Percentiles rank a stretch among this genome's conserved stretches.
Evolutionary conservation across 2,888 invertebrate species (phyloP).

Genomic region (Zele albiditarsus): DNA sequence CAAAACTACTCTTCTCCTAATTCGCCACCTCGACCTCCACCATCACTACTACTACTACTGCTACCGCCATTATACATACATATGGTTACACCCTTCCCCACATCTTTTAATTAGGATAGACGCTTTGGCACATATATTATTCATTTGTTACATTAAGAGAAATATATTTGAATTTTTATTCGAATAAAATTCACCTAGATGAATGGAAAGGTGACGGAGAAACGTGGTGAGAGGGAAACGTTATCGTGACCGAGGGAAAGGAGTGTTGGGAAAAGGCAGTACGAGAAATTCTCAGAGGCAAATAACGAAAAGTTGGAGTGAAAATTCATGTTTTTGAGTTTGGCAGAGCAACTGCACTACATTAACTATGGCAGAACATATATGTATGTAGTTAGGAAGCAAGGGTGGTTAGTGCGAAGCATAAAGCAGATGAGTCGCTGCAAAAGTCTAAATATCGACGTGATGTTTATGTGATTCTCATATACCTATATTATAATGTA

Average conservation of each 20-base stretch:
- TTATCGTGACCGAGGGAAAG: background rate
- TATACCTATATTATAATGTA: no score
- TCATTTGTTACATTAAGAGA: background rate
- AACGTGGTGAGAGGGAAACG: slow-evolving; percentile 18
- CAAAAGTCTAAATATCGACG: slow-evolving; percentile 68
- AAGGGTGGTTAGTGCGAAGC: slow-evolving; percentile 54
- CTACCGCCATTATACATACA: slow-evolving; percentile 29
- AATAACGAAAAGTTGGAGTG: slow-evolving; percentile 72
- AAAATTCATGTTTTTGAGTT: slow-evolving; percentile 72
- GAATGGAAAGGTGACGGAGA: slow-evolving; percentile 38
- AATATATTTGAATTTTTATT: slow-evolving; percentile 16
- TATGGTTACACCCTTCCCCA: background rate
- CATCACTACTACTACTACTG: slow-evolving; percentile 25
- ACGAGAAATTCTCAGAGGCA: slow-evolving; percentile 51
- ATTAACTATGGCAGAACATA: slow-evolving; percentile 38
- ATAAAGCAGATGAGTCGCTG: slow-evolving; percentile 72
- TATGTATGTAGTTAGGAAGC: slow-evolving; percentile 6
- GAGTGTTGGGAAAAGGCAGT: background rate
- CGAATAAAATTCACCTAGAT: background rate
- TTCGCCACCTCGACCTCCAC: slow-evolving; percentile 44
- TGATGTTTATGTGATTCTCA: no score
- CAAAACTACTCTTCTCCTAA: slow-evolving; percentile 41
- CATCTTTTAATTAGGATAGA: slow-evolving; percentile 40
- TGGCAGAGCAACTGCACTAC: slow-evolving; percentile 48
- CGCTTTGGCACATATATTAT: slow-evolving; percentile 8